Percentiles rank a stretch among this genome's conserved stretches.
phyloP scores from a whole-genome alignment of 2,113 vertebrate genomes.

The Turnix velox region DNA sequence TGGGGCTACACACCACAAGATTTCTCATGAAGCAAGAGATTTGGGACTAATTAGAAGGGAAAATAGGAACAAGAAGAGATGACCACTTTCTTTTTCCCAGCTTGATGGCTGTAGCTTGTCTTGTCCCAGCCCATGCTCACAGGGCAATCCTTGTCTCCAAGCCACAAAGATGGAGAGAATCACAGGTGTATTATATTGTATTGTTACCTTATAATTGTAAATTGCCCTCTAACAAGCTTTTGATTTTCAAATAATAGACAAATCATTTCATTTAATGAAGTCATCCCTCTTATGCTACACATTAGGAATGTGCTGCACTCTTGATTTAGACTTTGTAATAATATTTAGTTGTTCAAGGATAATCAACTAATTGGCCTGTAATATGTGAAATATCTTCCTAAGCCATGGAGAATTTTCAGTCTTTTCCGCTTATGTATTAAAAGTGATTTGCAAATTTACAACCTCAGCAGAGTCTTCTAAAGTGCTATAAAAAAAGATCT shows the following conservation, averaged over 20 bases:
- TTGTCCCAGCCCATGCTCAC: rapidly evolving
- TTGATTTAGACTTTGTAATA: background rate
- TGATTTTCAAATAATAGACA: background rate
- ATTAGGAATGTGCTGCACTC: background rate
- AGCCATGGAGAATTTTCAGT: background rate
- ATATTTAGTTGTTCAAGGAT: background rate
- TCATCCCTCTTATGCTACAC: background rate
- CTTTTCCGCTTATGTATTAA: background rate
- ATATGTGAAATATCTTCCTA: background rate
- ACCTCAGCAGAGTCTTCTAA: background rate
- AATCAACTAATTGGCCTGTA: background rate
- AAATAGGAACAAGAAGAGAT: background rate
- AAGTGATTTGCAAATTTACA: background rate
- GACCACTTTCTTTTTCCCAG: background rate
- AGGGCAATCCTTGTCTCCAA: rapidly evolving
- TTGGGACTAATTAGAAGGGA: background rate
- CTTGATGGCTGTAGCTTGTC: background rate
- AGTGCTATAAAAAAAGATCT: background rate
- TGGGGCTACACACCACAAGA: background rate
- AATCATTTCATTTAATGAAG: background rate
- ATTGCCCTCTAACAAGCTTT: background rate
- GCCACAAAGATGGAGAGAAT: background rate
- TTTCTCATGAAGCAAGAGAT: background rate
- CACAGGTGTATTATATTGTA: background rate
- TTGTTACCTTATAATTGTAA: background rate